These are phyloP conservation scores for Synanthedon andrenaeformis DNA, from an alignment of 2,888 invertebrate genomes.

Conservation along the genomic window DNA sequence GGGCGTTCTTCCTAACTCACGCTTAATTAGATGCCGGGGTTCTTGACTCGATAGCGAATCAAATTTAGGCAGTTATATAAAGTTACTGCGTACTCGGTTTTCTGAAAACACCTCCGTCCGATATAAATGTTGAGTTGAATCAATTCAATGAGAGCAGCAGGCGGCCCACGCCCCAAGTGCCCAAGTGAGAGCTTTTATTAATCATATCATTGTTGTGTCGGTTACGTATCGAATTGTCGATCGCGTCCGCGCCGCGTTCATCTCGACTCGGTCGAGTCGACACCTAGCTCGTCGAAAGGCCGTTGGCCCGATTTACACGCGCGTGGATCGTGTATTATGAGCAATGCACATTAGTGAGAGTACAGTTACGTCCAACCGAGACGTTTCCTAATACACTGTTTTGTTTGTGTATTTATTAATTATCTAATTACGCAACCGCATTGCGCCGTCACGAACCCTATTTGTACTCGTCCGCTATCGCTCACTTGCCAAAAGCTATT, in stretches of 20 bases:
- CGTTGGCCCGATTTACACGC: slow-evolving; percentile 47
- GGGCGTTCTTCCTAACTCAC: slow-evolving; percentile 57
- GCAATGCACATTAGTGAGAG: slow-evolving; percentile 32
- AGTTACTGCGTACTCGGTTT: slow-evolving; percentile 1
- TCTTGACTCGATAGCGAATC: slow-evolving; percentile 32
- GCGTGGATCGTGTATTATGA: slow-evolving; percentile 49
- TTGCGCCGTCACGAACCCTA: slow-evolving; percentile 45
- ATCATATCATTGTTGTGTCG: slow-evolving; percentile 26
- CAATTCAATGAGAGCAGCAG: slow-evolving; percentile 12
- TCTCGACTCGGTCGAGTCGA: slow-evolving; percentile 20
- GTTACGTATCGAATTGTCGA: slow-evolving; percentile 23
- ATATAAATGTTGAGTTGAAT: background rate
- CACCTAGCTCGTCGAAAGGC: slow-evolving; percentile 33
- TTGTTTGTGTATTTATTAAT: slow-evolving; percentile 45
- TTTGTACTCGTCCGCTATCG: slow-evolving; percentile 39
- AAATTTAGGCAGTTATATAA: background rate
- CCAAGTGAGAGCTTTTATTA: slow-evolving; percentile 20
- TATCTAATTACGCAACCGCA: slow-evolving; percentile 53
- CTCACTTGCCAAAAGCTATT: slow-evolving; percentile 68
- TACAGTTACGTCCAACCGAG: slow-evolving; percentile 34
- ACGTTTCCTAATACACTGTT: slow-evolving; percentile 46
- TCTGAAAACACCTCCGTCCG: slow-evolving; percentile 1
- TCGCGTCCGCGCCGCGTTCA: slow-evolving; percentile 23
- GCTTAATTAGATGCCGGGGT: slow-evolving; percentile 58
- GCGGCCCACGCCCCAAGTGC: slow-evolving; percentile 19